Base-by-base conservation (phyloP, 1,140 invertebrate species). In the Drosophila jambulina region DNA sequence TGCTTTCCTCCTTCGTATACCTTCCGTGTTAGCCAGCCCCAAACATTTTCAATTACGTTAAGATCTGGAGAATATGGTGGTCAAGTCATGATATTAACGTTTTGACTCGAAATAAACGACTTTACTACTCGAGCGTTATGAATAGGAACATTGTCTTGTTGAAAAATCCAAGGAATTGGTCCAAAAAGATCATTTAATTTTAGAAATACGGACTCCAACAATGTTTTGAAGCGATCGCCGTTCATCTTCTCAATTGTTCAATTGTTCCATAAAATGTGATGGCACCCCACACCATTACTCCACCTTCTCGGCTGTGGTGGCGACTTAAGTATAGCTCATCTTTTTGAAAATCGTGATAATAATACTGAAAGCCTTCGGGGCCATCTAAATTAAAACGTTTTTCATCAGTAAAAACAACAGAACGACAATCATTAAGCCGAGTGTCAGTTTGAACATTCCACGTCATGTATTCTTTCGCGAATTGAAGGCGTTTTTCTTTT, bases 361-460 rank as follows among this genome's bases (percentile, higher is more conserved):
- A 60, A 27, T 64, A 60, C 57, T 59, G 36, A 54, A 48, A 65
- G 1, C 70, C 29, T 34, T 60, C 29, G 15, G 29, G 15, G 29
- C 15, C 21, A 60, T 36, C n/a, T 43, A 29, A 62, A 48, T 63
- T 53, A 51, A 76, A 65, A 40, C 48, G 54, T 70, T 63, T 57
- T 62, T 70, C 65, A 58, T 71, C 49, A 56, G 48, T 59, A 51
- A 67, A 65, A 23, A 72, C 68, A 42, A 72, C 46, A 4, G 36
- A 72, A 57, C 54, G 68, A 40, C 51, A 67, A 71, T 61, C 49
- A 72, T 43, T 67, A 27, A 38, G 56, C 23, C 60, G 40, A 77
- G 42, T 72, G 51, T 72, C 49, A 65, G 54, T 34, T 64, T 65
- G 60, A 40, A 56, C 32, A 59, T 13, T 59, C 60, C 40, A 59